Evolutionary conservation across 2,113 vertebrate species (phyloP).

Genomic region (Oxyura jamaicensis): DNA sequence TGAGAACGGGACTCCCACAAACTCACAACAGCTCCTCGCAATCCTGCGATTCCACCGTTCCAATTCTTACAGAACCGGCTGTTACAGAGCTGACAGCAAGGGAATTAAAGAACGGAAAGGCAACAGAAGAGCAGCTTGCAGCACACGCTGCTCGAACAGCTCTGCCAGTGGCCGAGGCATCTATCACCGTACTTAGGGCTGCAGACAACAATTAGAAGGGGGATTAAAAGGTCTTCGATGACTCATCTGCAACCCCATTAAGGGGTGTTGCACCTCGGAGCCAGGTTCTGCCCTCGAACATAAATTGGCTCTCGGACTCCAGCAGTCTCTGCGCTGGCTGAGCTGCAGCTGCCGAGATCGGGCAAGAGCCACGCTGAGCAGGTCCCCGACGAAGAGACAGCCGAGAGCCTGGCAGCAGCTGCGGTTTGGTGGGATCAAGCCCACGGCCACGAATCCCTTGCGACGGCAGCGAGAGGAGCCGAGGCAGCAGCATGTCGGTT

Average conservation of each 20-base stretch:
- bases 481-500: accelerated
- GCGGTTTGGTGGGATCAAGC: accelerated
- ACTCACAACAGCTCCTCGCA: accelerated
- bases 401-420: neutral
- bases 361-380: neutral
- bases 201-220: neutral
- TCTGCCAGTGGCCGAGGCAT: neutral
- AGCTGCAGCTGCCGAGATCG: accelerated
- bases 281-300: neutral
- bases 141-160: neutral
- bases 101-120: accelerated
- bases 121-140: neutral
- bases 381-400: neutral
- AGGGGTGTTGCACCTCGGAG: neutral
- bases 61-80: neutral
- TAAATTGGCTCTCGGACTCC: neutral
- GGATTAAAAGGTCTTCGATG: neutral
- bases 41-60: neutral
- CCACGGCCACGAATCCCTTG: neutral
- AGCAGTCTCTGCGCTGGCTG: neutral
- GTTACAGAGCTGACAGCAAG: accelerated
- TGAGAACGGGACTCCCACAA: accelerated
- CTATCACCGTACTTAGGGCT: neutral
- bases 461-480: accelerated
- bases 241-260: neutral